These are phyloP conservation scores for Leptinotarsa haldemani DNA, from an alignment of 2,888 invertebrate species.

Conservation along the genomic window DNA sequence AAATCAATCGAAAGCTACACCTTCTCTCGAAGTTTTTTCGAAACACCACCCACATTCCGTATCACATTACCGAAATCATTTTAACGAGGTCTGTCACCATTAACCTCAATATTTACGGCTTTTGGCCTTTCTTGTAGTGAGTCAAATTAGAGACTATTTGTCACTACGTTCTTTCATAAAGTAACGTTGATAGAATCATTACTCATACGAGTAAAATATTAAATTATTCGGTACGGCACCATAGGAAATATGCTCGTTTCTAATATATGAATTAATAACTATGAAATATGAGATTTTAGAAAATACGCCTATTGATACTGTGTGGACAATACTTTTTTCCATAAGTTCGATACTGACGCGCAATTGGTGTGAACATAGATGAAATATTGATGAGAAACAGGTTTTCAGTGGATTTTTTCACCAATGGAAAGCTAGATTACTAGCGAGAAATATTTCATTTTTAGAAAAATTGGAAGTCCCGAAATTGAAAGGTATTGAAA, in stretches of 20 bases:
- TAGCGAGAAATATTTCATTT: too few relatives aligned
- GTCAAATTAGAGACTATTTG: slow-evolving; percentile 9
- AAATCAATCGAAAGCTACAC: too few relatives aligned
- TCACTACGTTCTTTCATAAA: slow-evolving; percentile 14
- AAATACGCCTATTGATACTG: background rate
- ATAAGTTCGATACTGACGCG: too few relatives aligned
- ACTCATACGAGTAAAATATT: background rate
- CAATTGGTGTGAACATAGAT: too few relatives aligned
- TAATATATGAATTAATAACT: background rate
- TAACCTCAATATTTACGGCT: slow-evolving; percentile 16
- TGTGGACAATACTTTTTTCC: too few relatives aligned
- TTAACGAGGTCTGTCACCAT: slow-evolving; percentile 15
- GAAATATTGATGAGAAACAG: too few relatives aligned
- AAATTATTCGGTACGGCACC: slow-evolving; percentile 8
- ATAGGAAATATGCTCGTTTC: background rate
- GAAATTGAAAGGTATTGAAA: too few relatives aligned
- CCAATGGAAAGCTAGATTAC: too few relatives aligned
- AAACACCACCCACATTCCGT: slow-evolving; percentile 4
- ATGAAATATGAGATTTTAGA: background rate
- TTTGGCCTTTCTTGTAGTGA: slow-evolving; percentile 17
- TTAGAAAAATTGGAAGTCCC: too few relatives aligned
- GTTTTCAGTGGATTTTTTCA: too few relatives aligned
- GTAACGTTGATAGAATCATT: slow-evolving; percentile 11
- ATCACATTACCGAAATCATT: slow-evolving; percentile 13
- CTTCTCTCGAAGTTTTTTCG: too few relatives aligned